Evolutionary conservation across 2,797 vertebrate species (phyloP).

Genomic region (Lophotriccus pileatus): DNA sequence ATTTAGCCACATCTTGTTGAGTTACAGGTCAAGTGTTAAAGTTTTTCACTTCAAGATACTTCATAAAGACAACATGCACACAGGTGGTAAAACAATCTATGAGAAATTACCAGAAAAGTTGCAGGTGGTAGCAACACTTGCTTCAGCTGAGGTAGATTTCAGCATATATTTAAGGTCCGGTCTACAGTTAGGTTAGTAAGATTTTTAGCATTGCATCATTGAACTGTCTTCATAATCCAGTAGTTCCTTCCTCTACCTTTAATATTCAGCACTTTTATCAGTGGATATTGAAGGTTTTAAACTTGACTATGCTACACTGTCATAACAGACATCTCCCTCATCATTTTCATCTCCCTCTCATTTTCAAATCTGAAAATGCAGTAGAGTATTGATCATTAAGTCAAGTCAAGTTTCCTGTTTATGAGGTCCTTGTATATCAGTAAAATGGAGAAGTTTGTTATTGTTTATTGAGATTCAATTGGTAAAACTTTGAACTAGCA

Average conservation of each 20-base stretch:
- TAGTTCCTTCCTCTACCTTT: not conserved
- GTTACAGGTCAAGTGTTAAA: not conserved
- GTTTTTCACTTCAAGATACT: not conserved
- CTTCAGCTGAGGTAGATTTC: not conserved
- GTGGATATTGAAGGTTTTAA: not conserved
- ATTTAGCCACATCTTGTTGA: not conserved
- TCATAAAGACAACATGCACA: not conserved
- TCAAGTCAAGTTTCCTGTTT: not conserved
- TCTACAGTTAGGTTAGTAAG: not conserved
- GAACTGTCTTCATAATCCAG: not conserved
- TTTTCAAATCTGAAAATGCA: not conserved
- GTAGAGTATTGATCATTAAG: not conserved
- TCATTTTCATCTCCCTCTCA: not conserved
- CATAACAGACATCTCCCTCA: not conserved
- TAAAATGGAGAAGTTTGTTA: not conserved
- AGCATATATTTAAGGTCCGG: not conserved
- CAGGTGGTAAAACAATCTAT: not conserved
- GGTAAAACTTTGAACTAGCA: not conserved
- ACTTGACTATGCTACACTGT: not conserved
- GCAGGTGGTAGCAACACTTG: not conserved
- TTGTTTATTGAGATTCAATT: not conserved
- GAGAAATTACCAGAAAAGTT: not conserved
- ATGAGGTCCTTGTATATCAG: not conserved
- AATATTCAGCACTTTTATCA: not conserved
- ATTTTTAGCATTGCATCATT: not conserved